phyloP scores from a whole-genome alignment of 2,113 vertebrate species.

The Lycocorax pyrrhopterus region DNA sequence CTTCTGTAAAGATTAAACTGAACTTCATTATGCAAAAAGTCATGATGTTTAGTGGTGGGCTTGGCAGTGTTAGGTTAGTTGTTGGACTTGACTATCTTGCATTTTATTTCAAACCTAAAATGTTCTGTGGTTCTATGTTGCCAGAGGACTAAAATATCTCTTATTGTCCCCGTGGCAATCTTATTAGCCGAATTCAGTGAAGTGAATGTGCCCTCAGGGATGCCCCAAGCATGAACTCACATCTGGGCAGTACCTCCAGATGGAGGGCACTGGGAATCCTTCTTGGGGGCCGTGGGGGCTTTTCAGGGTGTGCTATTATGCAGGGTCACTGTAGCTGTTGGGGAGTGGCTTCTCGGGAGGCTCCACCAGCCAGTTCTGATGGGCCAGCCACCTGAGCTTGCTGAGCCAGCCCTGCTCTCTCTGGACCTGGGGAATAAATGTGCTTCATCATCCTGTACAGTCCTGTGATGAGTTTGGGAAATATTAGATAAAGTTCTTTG shows the following conservation, averaged over 20 bases:
- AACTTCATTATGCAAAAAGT: neutral
- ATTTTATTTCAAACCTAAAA: neutral
- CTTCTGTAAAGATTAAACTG: neutral
- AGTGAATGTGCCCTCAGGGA: neutral
- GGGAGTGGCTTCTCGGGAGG: neutral
- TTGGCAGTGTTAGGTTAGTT: neutral
- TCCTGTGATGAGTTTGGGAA: neutral
- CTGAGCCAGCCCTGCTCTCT: neutral
- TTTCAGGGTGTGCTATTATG: neutral
- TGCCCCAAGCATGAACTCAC: neutral
- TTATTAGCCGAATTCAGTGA: neutral
- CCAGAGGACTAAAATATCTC: neutral
- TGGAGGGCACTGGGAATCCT: neutral
- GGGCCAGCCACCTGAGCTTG: neutral
- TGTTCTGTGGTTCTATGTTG: neutral
- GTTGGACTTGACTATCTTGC: neutral
- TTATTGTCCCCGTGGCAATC: rapidly evolving
- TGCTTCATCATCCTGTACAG: too few relatives aligned
- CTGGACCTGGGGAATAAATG: neutral
- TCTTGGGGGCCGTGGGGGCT: neutral
- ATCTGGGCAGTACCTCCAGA: neutral
- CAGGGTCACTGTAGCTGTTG: neutral
- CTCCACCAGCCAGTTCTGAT: neutral
- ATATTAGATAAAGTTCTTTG: rapidly evolving
- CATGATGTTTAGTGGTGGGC: neutral